A percentile compares a stretch with the other conserved stretches of the same genome.
Conservation (phyloP, 2,797 vertebrate species). For the Pangasius mekongensis region DNA sequence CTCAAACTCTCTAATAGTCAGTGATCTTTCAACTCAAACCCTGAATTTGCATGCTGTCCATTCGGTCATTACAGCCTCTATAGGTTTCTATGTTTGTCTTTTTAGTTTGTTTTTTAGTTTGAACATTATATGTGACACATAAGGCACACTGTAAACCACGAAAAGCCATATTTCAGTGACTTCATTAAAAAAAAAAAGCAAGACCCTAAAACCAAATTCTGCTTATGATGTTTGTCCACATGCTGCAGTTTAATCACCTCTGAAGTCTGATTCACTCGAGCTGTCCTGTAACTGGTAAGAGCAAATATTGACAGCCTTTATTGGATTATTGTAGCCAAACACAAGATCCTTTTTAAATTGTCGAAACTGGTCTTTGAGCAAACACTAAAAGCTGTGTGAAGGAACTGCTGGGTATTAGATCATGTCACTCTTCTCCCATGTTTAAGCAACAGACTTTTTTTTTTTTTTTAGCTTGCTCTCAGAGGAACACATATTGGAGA, state of each 20-base stretch:
- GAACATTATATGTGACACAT: background rate
- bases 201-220: background rate
- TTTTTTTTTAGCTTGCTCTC: background rate
- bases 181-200: background rate
- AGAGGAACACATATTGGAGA: background rate
- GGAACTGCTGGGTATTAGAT: slow-evolving; percentile 49
- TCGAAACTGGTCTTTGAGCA: slow-evolving; percentile 66
- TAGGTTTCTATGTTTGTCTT: background rate
- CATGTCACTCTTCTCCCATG: slow-evolving; percentile 45
- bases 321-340: slow-evolving; percentile 62
- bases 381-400: slow-evolving; percentile 63
- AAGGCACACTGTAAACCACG: background rate
- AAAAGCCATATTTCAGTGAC: background rate
- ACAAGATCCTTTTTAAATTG: slow-evolving; percentile 62
- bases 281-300: slow-evolving; percentile 68
- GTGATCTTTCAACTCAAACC: background rate
- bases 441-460: background rate
- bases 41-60: slow-evolving; percentile 5
- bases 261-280: slow-evolving; percentile 52
- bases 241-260: slow-evolving; percentile 45
- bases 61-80: background rate
- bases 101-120: background rate
- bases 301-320: slow-evolving; percentile 75
- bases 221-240: background rate
- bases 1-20: background rate